These are phyloP conservation scores for Oplegnathus fasciatus DNA, from an alignment of 2,113 vertebrate genomes.

Conservation along the genomic window DNA sequence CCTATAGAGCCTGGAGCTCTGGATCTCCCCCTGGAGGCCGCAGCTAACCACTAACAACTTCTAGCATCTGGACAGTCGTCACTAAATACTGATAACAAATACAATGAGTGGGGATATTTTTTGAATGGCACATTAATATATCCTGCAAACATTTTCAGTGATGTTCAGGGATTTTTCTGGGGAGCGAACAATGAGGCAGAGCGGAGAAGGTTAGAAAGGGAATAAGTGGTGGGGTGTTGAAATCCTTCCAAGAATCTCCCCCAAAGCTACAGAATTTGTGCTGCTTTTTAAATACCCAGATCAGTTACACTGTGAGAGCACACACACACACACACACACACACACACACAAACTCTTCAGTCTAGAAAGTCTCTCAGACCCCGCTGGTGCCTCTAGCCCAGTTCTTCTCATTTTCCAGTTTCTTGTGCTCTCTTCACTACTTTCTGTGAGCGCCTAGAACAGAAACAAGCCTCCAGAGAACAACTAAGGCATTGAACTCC, in stretches of 20 bases:
- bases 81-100: slow-evolving; percentile 41
- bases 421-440: slow-evolving; percentile 8
- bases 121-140: slow-evolving; percentile 35
- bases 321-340: slow-evolving; percentile 5
- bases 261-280: slow-evolving; percentile 57
- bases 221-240: slow-evolving; percentile 51
- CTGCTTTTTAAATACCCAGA: slow-evolving; percentile 65
- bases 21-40: slow-evolving; percentile 18
- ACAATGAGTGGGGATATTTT: slow-evolving; percentile 35
- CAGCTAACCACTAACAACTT: slow-evolving; percentile 35
- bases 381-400: slow-evolving; percentile 23
- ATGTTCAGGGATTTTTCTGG: slow-evolving; percentile 52
- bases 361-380: slow-evolving; percentile 48
- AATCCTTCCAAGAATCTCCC: slow-evolving; percentile 64
- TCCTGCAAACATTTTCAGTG: slow-evolving; percentile 36
- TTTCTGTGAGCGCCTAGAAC: slow-evolving; percentile 26
- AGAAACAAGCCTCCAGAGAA: slow-evolving; percentile 35
- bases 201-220: slow-evolving; percentile 3
- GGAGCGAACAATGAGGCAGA: not conserved
- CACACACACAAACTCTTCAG: slow-evolving; percentile 12
- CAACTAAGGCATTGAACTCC: slow-evolving; percentile 20
- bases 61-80: slow-evolving; percentile 43
- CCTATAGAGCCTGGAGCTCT: slow-evolving; percentile 20
- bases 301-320: slow-evolving; percentile 30
- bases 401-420: slow-evolving; percentile 13